Evolutionary conservation across 2,113 vertebrate species (phyloP), one percentile per base, ranked within the genome.

Genomic region (Rhabdornis inornatus): DNA sequence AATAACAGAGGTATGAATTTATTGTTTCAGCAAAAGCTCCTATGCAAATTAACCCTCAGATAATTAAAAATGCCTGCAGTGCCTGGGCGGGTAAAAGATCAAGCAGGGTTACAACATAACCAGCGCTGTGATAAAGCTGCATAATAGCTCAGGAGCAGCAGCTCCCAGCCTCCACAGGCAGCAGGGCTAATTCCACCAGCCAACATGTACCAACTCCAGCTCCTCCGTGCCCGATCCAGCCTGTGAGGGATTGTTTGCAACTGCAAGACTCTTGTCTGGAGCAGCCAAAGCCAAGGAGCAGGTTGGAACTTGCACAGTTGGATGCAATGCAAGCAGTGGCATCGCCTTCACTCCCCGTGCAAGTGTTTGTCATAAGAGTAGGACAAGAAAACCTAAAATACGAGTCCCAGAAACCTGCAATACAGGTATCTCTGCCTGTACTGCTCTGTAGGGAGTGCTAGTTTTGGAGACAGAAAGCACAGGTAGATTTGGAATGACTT

Each of bases 61-160:
- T 96, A 95, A 96, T 96, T 96, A 95, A 95, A 97, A 94, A 90
- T 88, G 85, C 87, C 85, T 86, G 53, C 61, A 78, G 82, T 90
- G 91, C 65, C 87, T 91, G 87, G 93, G 96, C 6, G 7, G 82
- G 93, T 86, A 90, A 65, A 79, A 94, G 83, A 92, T 96, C 90
- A 96, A 95, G 90, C 53, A 61, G 61, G 44, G 60, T 97, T 96
- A 91, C 92, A 94, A 95, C 92, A 95, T 6, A 83, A 70, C 52
- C 21, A 82, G 52, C 0, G 27, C 77, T 49, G 81, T 10, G 94
- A 94, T 94, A 96, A 89, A 95, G 64, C 83, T 60, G 61, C 49
- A 7, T 65, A 76, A 94, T 22, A 75, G 35, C 47, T 84, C 13
- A 17, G 74, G 63, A 77, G 64, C 61, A 91, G 65, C 20, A 89